Base-by-base conservation (phyloP, 1,140 invertebrate species). In the Drosophila hydei region DNA sequence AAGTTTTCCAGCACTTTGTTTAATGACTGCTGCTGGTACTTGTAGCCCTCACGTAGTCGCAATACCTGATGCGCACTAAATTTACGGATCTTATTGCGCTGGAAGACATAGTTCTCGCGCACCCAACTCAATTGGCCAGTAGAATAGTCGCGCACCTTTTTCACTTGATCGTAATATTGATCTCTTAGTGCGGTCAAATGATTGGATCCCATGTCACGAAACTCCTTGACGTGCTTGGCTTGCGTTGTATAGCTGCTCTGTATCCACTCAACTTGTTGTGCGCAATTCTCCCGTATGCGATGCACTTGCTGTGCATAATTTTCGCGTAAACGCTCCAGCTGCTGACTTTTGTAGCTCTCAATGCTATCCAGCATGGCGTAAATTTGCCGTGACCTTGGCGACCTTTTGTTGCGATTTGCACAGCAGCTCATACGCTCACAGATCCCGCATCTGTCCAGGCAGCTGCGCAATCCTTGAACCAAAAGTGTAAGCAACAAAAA, bases 1-100 rank as follows among this genome's bases (percentile, higher is more conserved):
- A 99, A 93, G 89, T 97, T 98, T 90, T 99, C 98, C 33, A 99
- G 91, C 1, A 99, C 95, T 91, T 98, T 98, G 92, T 98, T 97
- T 6, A 99, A 92, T 3, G 97, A 97, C 91, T 97, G 96, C 90
- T 98, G 97, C 90, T 98, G 97, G 80, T 98, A 97, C 92, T 98
- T 98, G 93, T 98, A 98, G 5, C 96, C 97, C 91, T 98, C 97
- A 6, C 97, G 94, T 3, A 98, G 92, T 47, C 96, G 93, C 12
- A 98, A 92, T 33, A 98, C 95, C 91, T 99, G 97, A 83, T 98
- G 96, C 0, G 96, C 95, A 91, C 97, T 97, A 92, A 98, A 99
- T 91, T 99, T 98, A 12, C 97, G 93, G 56, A 99, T 97, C 83
- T 97, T 96, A 90, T 98, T 96, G 12, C 97, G 94, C 92, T 99